These are phyloP conservation scores for Canis aureus DNA, from an alignment of 2,113 vertebrate genomes.

Conservation along the genomic window DNA sequence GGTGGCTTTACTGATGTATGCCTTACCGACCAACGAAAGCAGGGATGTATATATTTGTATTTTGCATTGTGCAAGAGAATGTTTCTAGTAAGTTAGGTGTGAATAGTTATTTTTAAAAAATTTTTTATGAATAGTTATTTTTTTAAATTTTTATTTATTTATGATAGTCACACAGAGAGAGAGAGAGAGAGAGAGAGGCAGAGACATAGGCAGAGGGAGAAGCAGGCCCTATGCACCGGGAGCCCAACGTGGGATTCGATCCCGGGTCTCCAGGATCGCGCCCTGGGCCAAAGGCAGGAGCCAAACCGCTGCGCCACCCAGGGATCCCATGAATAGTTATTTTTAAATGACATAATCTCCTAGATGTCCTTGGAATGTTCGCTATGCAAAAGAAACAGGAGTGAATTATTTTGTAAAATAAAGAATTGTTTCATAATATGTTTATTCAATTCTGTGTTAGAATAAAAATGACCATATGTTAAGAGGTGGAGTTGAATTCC, in stretches of 20 bases:
- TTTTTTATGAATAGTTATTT: background rate
- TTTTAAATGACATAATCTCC: background rate
- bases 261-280: too few relatives aligned
- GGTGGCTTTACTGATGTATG: slow-evolving; percentile 13
- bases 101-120: background rate
- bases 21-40: background rate
- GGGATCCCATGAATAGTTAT: background rate
- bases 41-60: background rate
- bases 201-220: too few relatives aligned
- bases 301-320: too few relatives aligned
- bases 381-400: background rate
- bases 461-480: background rate
- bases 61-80: background rate
- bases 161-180: too few relatives aligned
- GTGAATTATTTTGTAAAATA: slow-evolving; percentile 20
- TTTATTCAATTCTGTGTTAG: background rate
- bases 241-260: too few relatives aligned
- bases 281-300: too few relatives aligned
- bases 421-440: background rate
- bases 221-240: too few relatives aligned
- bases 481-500: background rate
- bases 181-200: too few relatives aligned
- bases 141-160: too few relatives aligned
- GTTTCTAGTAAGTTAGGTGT: background rate
- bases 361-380: slow-evolving; percentile 16